Conservation (phyloP, 2,113 vertebrate species). For the Pygoscelis antarcticus region DNA sequence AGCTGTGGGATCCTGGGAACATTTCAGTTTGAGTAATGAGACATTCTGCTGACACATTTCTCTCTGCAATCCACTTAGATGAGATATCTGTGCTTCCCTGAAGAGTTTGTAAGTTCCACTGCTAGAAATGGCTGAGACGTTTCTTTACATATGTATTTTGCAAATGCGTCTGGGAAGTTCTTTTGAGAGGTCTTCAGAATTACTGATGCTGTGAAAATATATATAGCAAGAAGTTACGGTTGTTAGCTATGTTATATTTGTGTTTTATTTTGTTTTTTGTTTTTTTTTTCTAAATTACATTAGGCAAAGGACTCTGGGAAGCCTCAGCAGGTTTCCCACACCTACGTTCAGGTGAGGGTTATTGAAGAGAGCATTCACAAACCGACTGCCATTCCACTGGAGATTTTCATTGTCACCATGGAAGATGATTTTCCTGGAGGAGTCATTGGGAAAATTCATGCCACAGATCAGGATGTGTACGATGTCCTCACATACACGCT, state of each 20-base stretch:
- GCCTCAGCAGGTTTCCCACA: constrained; percentile 84
- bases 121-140: background rate
- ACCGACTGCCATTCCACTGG: constrained; percentile 88
- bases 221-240: background rate
- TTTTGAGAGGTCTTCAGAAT: background rate
- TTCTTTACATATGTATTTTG: constrained; percentile 34
- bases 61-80: constrained; percentile 16
- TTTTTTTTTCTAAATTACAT: background rate
- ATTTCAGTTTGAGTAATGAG: constrained; percentile 43
- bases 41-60: constrained; percentile 37
- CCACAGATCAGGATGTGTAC: constrained; percentile 93
- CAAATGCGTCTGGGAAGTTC: background rate
- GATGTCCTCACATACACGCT: constrained; percentile 90
- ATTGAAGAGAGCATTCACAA: constrained; percentile 96
- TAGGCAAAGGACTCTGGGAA: constrained; percentile 92
- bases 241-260: background rate
- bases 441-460: constrained; percentile 95
- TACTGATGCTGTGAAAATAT: background rate
- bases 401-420: constrained; percentile 95
- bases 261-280: background rate
- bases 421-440: constrained; percentile 98
- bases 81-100: constrained; percentile 38
- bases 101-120: constrained; percentile 27
- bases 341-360: constrained; percentile 85
- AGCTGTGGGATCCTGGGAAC: constrained; percentile 41